phyloP scores from a whole-genome alignment of 1,140 invertebrate genomes.

The Macrocentrus cingulum region DNA sequence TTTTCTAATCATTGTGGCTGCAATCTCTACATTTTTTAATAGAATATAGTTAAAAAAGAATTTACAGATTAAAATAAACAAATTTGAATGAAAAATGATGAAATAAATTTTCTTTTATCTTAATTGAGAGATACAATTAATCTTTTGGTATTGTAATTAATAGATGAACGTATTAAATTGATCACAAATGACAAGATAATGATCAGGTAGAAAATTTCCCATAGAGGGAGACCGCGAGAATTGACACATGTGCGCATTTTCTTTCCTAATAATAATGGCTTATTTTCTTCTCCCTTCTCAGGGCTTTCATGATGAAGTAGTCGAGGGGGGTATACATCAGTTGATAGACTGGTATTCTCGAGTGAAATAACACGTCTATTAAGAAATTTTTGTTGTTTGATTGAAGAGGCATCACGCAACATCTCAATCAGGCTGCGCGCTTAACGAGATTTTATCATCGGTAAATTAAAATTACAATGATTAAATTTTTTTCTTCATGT shows the following conservation, averaged over 20 bases:
- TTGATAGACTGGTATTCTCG: slow-evolving; percentile 16
- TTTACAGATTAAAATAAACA: no score
- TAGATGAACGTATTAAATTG: slow-evolving; percentile 27
- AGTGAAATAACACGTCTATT: neutral
- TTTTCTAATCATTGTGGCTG: no score
- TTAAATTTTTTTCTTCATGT: slow-evolving; percentile 17
- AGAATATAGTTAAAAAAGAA: no score
- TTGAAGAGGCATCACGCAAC: slow-evolving; percentile 23
- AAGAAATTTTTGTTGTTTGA: slow-evolving; percentile 9
- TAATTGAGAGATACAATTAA: no score
- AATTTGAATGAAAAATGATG: no score
- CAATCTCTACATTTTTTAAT: no score
- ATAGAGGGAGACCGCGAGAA: slow-evolving; percentile 35
- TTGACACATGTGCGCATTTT: slow-evolving; percentile 42
- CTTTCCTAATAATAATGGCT: slow-evolving; percentile 31
- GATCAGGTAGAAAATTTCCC: slow-evolving; percentile 28
- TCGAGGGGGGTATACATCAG: slow-evolving; percentile 13
- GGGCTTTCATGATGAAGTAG: slow-evolving; percentile 27
- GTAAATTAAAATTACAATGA: neutral
- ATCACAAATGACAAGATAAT: slow-evolving; percentile 44
- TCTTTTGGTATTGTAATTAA: neutral
- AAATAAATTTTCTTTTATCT: no score
- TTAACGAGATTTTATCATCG: neutral
- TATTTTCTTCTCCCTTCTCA: slow-evolving; percentile 34
- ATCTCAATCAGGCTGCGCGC: slow-evolving; percentile 17